A percentile compares a stretch with the other conserved stretches of the same genome.
phyloP scores from a whole-genome alignment of 2,888 invertebrate genomes.

The Ochropleura plecta region DNA sequence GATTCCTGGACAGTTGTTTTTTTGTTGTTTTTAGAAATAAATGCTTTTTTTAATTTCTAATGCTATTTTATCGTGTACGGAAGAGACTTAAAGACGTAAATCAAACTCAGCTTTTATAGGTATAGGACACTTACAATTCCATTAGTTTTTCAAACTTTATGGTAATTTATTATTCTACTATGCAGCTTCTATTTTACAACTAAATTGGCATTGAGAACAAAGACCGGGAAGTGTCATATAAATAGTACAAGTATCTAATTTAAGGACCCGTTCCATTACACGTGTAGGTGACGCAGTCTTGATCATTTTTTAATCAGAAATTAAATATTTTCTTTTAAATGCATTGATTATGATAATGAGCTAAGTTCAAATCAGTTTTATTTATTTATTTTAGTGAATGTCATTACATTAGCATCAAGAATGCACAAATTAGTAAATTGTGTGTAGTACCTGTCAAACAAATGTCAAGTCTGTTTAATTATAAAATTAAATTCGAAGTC shows the following conservation, averaged over 20 bases:
- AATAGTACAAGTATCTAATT: slow-evolving; percentile 14
- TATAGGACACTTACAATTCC: too few relatives aligned
- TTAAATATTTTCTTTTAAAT: slow-evolving; percentile 31
- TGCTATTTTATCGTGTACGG: background rate
- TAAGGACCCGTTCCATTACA: background rate
- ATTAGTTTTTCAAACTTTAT: background rate
- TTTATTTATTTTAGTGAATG: slow-evolving; percentile 24
- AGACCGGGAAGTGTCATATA: background rate
- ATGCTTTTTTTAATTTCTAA: background rate
- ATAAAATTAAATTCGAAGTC: slow-evolving; percentile 9
- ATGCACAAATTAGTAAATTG: background rate
- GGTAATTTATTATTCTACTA: background rate
- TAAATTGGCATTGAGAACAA: background rate
- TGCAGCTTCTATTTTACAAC: background rate
- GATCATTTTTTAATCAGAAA: slow-evolving; percentile 3
- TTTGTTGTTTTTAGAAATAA: too few relatives aligned
- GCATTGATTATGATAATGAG: slow-evolving; percentile 34
- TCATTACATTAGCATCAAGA: slow-evolving; percentile 11
- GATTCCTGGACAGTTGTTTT: background rate
- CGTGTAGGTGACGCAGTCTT: slow-evolving; percentile 1
- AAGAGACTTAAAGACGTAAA: background rate
- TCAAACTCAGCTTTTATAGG: background rate
- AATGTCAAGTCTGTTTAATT: slow-evolving; percentile 24
- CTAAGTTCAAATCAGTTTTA: background rate
- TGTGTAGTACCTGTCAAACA: slow-evolving; percentile 19